Evolutionary conservation across 2,797 vertebrate genomes (phyloP).

Genomic region (Sebastes dallii): DNA sequence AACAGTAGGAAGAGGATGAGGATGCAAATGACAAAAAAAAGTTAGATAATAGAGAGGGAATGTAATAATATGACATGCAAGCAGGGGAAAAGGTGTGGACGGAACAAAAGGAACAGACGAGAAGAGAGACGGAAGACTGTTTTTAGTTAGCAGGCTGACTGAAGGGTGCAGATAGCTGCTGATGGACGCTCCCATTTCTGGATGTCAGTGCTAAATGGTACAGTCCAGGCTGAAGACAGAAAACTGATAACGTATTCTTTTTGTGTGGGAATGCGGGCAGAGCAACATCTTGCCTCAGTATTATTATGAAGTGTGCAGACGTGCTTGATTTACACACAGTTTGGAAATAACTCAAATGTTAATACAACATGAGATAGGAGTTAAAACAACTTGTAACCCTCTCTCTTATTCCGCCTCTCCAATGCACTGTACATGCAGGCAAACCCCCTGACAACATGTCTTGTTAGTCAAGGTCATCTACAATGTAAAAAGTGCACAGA

Average conservation of each 20-base stretch:
- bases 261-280: not conserved
- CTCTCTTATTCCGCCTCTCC: not conserved
- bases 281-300: not conserved
- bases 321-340: not conserved
- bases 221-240: conserved; percentile 1
- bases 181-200: conserved; percentile 16
- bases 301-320: not conserved
- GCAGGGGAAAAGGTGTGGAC: not conserved
- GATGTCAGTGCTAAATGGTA: conserved; percentile 23
- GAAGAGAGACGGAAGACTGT: not conserved
- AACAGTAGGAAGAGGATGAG: not conserved
- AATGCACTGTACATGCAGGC: not conserved
- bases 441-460: not conserved
- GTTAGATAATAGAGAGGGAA: not conserved
- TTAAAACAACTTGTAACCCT: not conserved
- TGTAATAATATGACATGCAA: not conserved
- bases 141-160: conserved; percentile 17
- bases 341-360: not conserved
- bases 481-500: not conserved
- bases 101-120: not conserved
- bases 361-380: not conserved
- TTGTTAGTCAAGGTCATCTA: conserved; percentile 21
- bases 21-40: conserved; percentile 17
- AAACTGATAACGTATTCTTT: conserved; percentile 36
- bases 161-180: conserved; percentile 33